Evolutionary conservation across 2,888 invertebrate genomes (phyloP), one percentile per base, ranked within the genome.

Genomic region (Timema cristinae): DNA sequence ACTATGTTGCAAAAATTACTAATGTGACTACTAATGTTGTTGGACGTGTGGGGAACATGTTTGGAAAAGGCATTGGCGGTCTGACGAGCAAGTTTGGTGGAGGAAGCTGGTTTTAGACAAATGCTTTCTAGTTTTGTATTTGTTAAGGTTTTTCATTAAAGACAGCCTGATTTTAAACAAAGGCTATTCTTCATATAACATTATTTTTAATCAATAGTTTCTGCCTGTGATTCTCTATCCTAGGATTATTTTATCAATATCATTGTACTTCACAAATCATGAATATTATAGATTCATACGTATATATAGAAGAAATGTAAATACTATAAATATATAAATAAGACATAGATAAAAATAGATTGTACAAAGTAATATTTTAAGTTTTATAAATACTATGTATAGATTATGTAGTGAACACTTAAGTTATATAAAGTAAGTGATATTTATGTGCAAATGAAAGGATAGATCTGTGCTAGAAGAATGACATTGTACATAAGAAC

Each of bases 1-100:
- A 89, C 81, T 86, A 87, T 78, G 89, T 91, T 47, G 89, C 90
- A 56, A 93, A 93, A 81, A 86, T 92, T 75, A 90, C 90, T 77
- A 91, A 91, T 79, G 91, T 93, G 48, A 91, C 93, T 56, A 91
- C 92, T 76, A 92, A 93, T 79, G 92, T 94, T 76, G 94, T 93
- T 76, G 95, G 94, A 71, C 87, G 93, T 84, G 91, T 95, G 79
- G 94, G 94, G 78, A 94, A 93, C 84, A 91, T 95, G 82, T 91
- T 95, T 79, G 95, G 95, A 70, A 93, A 94, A 81, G 93, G 95
- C 77, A 91, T 95, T 79, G 95, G 95, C 77, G 94, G 95, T 80
- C 87, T 95, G 79, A 92, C 94, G 80, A 92, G 93, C 78, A 94
- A 94, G 84, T 87, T 95, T 77, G 94, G 94, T 76, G 92, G 93